Conservation (phyloP, 2,888 invertebrate genomes). For the Polydrusus cervinus region DNA sequence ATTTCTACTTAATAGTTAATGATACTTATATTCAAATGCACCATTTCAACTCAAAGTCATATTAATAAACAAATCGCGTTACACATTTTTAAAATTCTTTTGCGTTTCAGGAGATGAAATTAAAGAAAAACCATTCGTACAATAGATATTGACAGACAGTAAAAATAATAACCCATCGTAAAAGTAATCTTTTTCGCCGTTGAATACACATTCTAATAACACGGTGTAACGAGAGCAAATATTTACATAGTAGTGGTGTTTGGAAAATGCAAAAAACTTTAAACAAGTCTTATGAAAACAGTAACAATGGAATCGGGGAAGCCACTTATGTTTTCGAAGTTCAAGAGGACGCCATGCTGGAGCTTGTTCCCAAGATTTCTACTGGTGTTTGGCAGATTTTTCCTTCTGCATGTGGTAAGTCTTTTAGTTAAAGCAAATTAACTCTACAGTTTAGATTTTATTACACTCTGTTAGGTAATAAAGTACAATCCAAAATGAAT, state of each 20-base stretch:
- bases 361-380: constrained; percentile 27
- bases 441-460: too few relatives aligned
- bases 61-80: constrained; percentile 14
- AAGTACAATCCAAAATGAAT: too few relatives aligned
- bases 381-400: constrained; percentile 41
- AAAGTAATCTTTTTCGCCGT: constrained; percentile 13
- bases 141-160: constrained; percentile 7
- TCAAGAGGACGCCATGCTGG: constrained; percentile 32
- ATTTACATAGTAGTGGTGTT: constrained; percentile 17
- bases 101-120: constrained; percentile 5
- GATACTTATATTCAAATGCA: constrained; percentile 4
- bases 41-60: constrained; percentile 37
- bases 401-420: constrained; percentile 49
- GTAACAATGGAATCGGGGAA: constrained; percentile 31
- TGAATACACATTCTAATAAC: constrained; percentile 1
- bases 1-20: constrained; percentile 1
- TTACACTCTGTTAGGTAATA: too few relatives aligned
- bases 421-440: neutral
- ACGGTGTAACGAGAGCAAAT: constrained; percentile 4
- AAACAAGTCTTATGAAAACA: constrained; percentile 18
- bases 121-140: neutral
- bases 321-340: constrained; percentile 57
- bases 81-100: neutral
- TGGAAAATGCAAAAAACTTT: constrained; percentile 34
- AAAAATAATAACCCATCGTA: constrained; percentile 11